Conservation (phyloP, 2,113 vertebrate genomes). For the Prolemur simus region DNA sequence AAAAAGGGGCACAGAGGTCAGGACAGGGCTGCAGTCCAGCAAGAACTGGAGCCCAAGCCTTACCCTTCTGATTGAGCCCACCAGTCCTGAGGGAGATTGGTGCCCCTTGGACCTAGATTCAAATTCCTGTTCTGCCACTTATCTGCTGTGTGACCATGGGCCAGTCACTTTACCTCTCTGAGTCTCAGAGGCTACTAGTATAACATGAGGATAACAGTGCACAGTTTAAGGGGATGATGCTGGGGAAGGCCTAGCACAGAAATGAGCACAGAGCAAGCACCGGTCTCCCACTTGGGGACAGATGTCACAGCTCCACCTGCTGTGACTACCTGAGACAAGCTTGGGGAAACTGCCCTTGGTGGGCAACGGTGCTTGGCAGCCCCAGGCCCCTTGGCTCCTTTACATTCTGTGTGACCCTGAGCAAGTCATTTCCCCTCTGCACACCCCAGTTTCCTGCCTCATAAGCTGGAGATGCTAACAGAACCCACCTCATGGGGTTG, state of each 20-base stretch:
- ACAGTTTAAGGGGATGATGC: not conserved
- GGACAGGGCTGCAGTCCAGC: not conserved
- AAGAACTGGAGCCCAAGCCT: not conserved
- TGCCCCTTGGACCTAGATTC: not conserved
- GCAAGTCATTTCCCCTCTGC: not conserved
- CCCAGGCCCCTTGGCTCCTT: not conserved
- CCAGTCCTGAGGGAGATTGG: not conserved
- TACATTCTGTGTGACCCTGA: not conserved
- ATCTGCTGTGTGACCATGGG: not conserved
- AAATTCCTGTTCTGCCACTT: not conserved
- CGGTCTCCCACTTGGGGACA: not conserved
- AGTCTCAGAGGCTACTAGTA: not conserved
- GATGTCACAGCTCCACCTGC: not conserved
- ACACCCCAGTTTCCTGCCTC: not conserved
- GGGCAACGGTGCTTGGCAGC: not conserved
- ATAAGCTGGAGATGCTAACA: not conserved
- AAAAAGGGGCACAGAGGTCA: not conserved
- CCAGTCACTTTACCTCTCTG: not conserved
- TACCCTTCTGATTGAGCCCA: not conserved
- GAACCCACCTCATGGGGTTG: not conserved
- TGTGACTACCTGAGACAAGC: not conserved
- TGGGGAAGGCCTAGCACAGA: not conserved
- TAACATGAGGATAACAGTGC: not conserved
- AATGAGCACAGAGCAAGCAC: not conserved
- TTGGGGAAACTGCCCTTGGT: not conserved